Evolutionary conservation across 2,797 vertebrate species (phyloP).

Genomic region (Otolemur crassicaudatus): DNA sequence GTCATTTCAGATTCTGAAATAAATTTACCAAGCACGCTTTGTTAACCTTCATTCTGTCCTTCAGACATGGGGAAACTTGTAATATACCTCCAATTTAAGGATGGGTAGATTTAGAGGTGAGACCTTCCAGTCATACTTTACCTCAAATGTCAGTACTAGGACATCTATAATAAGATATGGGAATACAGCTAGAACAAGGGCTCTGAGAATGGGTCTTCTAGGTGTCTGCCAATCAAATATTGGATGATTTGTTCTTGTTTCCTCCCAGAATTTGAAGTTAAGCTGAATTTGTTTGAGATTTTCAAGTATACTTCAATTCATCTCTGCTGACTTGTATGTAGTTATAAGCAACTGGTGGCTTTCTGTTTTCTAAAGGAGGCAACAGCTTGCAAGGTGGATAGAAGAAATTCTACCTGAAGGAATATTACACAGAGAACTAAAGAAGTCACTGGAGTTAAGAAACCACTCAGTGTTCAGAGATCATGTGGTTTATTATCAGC

Average conservation of each 20-base stretch:
- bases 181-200: background rate
- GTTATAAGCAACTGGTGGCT: background rate
- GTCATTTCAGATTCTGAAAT: conserved; percentile 33
- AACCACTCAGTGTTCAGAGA: background rate
- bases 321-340: background rate
- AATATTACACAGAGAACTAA: background rate
- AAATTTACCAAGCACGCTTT: background rate
- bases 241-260: conserved; percentile 49
- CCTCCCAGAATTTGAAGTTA: conserved; percentile 25
- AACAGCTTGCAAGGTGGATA: background rate
- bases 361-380: background rate
- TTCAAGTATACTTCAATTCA: background rate
- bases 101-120: background rate
- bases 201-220: background rate
- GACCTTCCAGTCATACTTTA: background rate
- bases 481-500: background rate
- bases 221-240: background rate
- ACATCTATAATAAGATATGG: background rate
- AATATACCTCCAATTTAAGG: background rate
- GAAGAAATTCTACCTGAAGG: background rate
- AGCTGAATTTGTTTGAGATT: conserved; percentile 5
- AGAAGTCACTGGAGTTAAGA: conserved; percentile 4
- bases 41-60: conserved; percentile 36
- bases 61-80: background rate
- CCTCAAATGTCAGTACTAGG: background rate